Evolutionary conservation across 2,797 vertebrate genomes (phyloP).

Genomic region (Falco naumanni): DNA sequence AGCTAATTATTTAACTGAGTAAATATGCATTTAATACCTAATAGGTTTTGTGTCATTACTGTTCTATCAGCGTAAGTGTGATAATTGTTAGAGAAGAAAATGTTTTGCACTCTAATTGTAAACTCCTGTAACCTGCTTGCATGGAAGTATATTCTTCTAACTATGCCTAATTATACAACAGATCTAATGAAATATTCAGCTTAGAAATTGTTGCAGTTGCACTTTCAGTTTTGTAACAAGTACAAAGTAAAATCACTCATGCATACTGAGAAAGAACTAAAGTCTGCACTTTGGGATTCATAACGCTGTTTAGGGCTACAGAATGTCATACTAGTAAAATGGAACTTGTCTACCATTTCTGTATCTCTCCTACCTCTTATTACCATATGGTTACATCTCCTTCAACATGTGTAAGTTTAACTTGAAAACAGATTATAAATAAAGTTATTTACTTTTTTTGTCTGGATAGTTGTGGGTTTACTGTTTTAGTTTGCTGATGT

Average conservation of each 20-base stretch:
- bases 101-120: not conserved
- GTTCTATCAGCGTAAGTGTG: not conserved
- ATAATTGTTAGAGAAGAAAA: not conserved
- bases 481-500: not conserved
- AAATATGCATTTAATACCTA: slow-evolving; percentile 46
- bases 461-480: slow-evolving; percentile 1
- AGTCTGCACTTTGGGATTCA: not conserved
- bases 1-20: slow-evolving; percentile 58
- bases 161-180: not conserved
- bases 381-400: not conserved
- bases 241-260: not conserved
- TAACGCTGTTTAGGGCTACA: not conserved
- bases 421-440: slow-evolving; percentile 35
- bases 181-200: not conserved
- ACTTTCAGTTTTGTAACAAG: not conserved
- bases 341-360: not conserved
- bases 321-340: not conserved
- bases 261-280: not conserved
- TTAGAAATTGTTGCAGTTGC: not conserved
- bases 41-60: not conserved
- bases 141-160: slow-evolving; percentile 16
- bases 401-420: slow-evolving; percentile 20
- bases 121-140: slow-evolving; percentile 15
- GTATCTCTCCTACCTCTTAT: slow-evolving; percentile 39
- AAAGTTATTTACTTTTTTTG: slow-evolving; percentile 56